Evolutionary conservation across 2,888 invertebrate species (phyloP).

Genomic region (Ormia ochracea): DNA sequence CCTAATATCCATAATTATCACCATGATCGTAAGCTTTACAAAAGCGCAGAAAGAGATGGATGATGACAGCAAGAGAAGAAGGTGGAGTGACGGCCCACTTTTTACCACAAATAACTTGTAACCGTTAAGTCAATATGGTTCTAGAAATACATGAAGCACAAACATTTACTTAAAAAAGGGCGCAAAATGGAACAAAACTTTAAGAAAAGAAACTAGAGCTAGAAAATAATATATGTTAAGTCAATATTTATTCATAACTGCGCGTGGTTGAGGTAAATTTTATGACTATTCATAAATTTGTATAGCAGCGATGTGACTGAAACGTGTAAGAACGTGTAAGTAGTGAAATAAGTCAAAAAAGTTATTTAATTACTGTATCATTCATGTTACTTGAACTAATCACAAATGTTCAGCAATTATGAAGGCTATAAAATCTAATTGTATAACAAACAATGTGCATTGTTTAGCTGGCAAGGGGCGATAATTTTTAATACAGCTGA

Average conservation of each 20-base stretch:
- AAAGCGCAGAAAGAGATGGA: no score
- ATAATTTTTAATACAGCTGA: no score
- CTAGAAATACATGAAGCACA: conserved; percentile 43
- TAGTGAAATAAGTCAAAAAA: no score
- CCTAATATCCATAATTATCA: neutral
- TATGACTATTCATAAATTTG: conserved; percentile 10
- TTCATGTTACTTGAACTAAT: no score
- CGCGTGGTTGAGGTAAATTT: neutral
- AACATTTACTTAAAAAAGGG: conserved; percentile 30
- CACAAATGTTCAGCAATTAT: no score
- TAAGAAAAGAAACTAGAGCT: conserved; percentile 1
- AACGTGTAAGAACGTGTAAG: no score
- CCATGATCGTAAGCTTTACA: neutral
- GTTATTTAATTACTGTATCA: no score
- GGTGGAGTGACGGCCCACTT: neutral
- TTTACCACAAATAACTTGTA: conserved; percentile 28
- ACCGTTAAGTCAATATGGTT: conserved; percentile 45
- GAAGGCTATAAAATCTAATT: no score
- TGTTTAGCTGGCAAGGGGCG: no score
- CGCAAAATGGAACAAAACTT: conserved; percentile 20
- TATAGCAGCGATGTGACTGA: no score
- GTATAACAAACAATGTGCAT: no score
- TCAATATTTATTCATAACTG: neutral
- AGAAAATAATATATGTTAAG: neutral
- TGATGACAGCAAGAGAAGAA: neutral